Evolutionary conservation across 2,113 vertebrate species (phyloP).

Genomic region (Takifugu flavidus): DNA sequence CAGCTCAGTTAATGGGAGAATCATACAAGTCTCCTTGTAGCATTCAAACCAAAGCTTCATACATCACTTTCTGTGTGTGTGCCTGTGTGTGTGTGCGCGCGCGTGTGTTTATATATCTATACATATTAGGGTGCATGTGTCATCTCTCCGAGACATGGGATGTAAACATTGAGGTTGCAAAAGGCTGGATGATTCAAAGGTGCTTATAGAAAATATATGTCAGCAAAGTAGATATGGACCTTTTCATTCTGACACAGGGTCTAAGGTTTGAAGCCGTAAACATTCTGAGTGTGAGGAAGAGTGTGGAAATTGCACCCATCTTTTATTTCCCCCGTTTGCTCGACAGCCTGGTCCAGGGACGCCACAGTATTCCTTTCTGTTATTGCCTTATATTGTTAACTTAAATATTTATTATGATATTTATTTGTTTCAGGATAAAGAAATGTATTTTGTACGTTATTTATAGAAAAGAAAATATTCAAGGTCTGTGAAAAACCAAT

Average conservation of each 20-base stretch:
- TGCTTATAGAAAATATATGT: slow-evolving; percentile 17
- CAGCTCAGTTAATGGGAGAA: slow-evolving; percentile 66
- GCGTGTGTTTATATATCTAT: background rate
- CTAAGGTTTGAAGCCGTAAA: slow-evolving; percentile 23
- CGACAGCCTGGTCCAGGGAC: slow-evolving; percentile 73
- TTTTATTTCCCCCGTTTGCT: slow-evolving; percentile 43
- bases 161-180: slow-evolving; percentile 40
- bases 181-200: slow-evolving; percentile 46
- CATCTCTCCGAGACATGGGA: slow-evolving; percentile 36
- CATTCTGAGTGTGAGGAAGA: slow-evolving; percentile 31
- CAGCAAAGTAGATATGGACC: slow-evolving; percentile 15
- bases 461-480: slow-evolving; percentile 68
- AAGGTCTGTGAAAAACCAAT: slow-evolving; percentile 65
- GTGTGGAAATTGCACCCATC: slow-evolving; percentile 42
- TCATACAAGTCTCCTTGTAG: slow-evolving; percentile 68
- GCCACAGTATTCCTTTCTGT: slow-evolving; percentile 75
- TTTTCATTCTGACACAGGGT: slow-evolving; percentile 23
- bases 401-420: slow-evolving; percentile 81
- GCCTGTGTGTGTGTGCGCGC: slow-evolving; percentile 16
- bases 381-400: slow-evolving; percentile 71
- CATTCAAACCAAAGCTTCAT: slow-evolving; percentile 79
- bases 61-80: slow-evolving; percentile 46
- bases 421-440: slow-evolving; percentile 72
- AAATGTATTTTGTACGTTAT: slow-evolving; percentile 81
- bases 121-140: slow-evolving; percentile 27